Evolutionary conservation across 2,888 invertebrate species (phyloP).

Genomic region (Callosobruchus maculatus): DNA sequence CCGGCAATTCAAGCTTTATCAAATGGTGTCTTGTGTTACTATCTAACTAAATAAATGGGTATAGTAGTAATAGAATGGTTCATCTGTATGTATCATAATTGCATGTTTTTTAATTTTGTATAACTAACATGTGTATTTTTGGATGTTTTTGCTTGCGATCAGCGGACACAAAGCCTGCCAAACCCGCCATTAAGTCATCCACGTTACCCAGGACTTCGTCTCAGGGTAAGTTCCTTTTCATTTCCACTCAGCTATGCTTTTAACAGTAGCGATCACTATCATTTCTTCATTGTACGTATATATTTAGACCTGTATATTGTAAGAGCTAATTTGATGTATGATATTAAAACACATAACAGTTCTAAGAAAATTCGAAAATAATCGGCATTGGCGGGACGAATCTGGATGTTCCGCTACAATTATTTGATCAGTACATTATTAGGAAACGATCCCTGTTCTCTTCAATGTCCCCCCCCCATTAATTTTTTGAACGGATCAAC

Average conservation of each 20-base stretch:
- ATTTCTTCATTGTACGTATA: neutral
- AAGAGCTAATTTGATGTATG: too few species aligned
- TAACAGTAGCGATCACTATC: neutral
- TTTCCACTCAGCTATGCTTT: neutral
- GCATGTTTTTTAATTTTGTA: constrained; percentile 37
- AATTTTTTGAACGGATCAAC: too few species aligned
- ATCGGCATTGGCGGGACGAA: too few species aligned
- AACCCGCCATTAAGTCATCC: constrained; percentile 95
- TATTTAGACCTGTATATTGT: neutral
- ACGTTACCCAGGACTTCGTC: constrained; percentile 91
- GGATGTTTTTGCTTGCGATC: constrained; percentile 42
- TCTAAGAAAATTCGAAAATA: too few species aligned
- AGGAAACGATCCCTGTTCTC: too few species aligned
- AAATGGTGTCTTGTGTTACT: too few species aligned
- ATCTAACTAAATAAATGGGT: too few species aligned
- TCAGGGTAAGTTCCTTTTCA: constrained; percentile 69
- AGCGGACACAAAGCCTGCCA: constrained; percentile 93
- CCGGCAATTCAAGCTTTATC: too few species aligned
- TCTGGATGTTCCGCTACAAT: too few species aligned
- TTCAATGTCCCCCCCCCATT: too few species aligned
- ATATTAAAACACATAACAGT: too few species aligned
- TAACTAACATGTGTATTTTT: constrained; percentile 21
- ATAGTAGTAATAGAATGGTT: neutral
- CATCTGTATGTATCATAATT: constrained; percentile 2
- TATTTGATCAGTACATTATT: too few species aligned